Conservation (phyloP, 2,888 invertebrate species). For the Napeogenes inachia region DNA sequence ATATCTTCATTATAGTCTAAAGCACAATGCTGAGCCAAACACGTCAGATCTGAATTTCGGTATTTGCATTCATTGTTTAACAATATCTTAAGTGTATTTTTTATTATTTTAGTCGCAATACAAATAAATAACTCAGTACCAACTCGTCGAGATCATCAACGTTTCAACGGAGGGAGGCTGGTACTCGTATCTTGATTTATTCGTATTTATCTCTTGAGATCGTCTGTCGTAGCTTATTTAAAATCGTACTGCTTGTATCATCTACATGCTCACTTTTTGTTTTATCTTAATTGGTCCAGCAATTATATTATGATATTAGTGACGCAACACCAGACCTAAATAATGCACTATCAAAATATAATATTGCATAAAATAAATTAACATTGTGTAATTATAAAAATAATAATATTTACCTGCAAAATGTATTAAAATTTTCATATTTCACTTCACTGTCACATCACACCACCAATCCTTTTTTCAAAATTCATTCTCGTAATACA, state of each 20-base stretch:
- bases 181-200: constrained; percentile 58
- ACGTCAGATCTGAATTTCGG: too few species aligned
- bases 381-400: constrained; percentile 4
- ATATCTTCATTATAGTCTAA: too few species aligned
- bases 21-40: too few species aligned
- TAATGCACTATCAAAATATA: constrained; percentile 8
- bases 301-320: neutral
- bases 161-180: constrained; percentile 64
- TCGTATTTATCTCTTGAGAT: constrained; percentile 62
- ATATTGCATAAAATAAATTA: constrained; percentile 2
- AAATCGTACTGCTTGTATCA: constrained; percentile 23
- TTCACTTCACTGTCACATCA: constrained; percentile 25
- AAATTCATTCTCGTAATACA: constrained; percentile 9
- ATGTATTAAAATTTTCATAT: constrained; percentile 25
- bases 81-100: neutral
- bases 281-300: neutral
- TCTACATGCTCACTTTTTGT: neutral
- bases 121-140: constrained; percentile 10
- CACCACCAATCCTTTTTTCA: constrained; percentile 21
- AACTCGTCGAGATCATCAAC: constrained; percentile 48
- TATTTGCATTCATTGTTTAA: neutral
- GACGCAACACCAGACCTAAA: neutral
- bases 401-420: constrained; percentile 30
- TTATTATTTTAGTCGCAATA: neutral
- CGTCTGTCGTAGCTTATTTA: constrained; percentile 47